These are phyloP conservation scores for Tinea pellionella DNA, from an alignment of 2,888 invertebrate species.

Conservation along the genomic window DNA sequence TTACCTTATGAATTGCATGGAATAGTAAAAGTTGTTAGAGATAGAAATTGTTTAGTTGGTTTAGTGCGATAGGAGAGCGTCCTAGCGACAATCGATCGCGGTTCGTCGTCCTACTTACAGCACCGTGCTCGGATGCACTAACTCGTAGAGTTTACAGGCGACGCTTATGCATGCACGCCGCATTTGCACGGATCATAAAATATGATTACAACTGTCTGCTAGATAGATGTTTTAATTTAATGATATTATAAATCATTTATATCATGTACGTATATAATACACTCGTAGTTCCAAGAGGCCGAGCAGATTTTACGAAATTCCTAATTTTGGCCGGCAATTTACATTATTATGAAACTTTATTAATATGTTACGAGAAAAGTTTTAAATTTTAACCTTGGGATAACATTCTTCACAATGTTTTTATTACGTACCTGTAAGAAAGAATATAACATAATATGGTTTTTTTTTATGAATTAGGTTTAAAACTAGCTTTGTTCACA, in stretches of 20 bases:
- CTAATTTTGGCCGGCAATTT: neutral
- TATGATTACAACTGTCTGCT: conserved; percentile 3
- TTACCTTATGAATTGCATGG: neutral
- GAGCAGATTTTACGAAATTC: neutral
- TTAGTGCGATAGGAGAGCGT: conserved; percentile 14
- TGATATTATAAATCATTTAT: neutral
- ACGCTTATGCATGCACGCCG: conserved; percentile 27
- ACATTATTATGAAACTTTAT: neutral
- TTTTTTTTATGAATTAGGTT: too few relatives aligned
- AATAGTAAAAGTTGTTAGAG: neutral
- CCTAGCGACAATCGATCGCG: conserved; percentile 54
- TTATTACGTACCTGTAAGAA: too few relatives aligned
- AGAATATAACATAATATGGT: too few relatives aligned
- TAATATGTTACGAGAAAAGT: neutral
- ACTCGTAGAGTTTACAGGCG: conserved; percentile 35
- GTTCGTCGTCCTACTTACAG: conserved; percentile 67
- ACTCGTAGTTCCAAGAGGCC: neutral
- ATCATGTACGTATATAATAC: neutral
- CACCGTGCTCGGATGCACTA: conserved; percentile 51
- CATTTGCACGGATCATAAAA: conserved; percentile 8
- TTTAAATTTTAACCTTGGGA: neutral
- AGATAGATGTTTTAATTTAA: neutral
- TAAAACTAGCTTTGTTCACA: too few relatives aligned
- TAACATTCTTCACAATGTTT: neutral
- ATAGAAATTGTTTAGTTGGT: conserved; percentile 5